Evolutionary conservation across 2,888 invertebrate genomes (phyloP).

Genomic region (Eledone cirrhosa): DNA sequence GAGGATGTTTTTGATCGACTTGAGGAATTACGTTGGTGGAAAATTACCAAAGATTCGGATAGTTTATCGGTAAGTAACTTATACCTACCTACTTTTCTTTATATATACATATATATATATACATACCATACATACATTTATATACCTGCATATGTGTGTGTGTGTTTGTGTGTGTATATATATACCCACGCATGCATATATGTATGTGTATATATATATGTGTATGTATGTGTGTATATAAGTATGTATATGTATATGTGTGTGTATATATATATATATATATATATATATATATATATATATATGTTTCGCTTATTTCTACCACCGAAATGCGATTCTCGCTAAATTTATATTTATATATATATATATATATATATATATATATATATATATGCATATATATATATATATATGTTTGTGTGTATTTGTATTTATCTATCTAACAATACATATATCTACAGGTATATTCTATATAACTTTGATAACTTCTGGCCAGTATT

Average conservation of each 20-base stretch:
- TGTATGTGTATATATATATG: background rate
- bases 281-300: background rate
- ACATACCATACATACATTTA: background rate
- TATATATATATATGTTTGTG: background rate
- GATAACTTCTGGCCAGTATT: too few relatives aligned
- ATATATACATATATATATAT: background rate
- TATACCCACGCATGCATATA: background rate
- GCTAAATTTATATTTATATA: background rate
- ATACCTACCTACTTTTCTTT: background rate
- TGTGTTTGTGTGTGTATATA: background rate
- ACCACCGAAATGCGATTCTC: too few relatives aligned
- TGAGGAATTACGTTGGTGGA: conserved; percentile 55
- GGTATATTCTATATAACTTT: too few relatives aligned
- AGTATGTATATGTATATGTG: background rate
- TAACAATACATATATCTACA: too few relatives aligned
- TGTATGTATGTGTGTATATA: too few relatives aligned
- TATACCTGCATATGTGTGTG: background rate
- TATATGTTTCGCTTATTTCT: too few relatives aligned
- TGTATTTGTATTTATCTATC: too few relatives aligned
- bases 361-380: background rate
- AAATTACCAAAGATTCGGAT: conserved; percentile 47
- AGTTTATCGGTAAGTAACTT: conserved; percentile 46
- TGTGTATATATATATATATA: background rate
- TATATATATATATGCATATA: background rate
- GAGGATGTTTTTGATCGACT: conserved; percentile 55